Evolutionary conservation across 1,140 invertebrate species (phyloP).

Genomic region (Cryptotermes secundus): DNA sequence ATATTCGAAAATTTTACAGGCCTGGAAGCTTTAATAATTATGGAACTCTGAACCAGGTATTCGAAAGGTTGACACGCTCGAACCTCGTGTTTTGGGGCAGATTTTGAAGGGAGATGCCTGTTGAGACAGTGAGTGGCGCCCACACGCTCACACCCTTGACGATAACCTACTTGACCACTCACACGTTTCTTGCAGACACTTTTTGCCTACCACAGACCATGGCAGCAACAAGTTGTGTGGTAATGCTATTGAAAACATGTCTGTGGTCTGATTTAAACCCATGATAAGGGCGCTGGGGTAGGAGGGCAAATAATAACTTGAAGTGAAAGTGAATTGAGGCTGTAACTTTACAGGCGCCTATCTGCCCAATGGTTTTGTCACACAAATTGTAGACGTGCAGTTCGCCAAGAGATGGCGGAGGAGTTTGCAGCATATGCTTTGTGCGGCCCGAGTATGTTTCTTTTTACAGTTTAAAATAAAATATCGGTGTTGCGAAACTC

Average conservation of each 20-base stretch:
- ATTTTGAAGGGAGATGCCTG: too few relatives aligned
- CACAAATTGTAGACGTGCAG: not conserved
- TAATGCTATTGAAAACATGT: not conserved
- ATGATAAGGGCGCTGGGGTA: not conserved
- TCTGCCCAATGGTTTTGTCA: not conserved
- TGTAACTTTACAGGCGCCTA: not conserved
- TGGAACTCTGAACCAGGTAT: too few relatives aligned
- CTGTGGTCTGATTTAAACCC: not conserved
- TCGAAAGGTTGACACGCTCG: too few relatives aligned
- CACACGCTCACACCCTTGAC: constrained; percentile 42
- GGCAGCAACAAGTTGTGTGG: not conserved
- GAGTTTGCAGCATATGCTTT: not conserved
- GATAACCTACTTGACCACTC: constrained; percentile 47
- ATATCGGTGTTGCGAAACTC: too few relatives aligned
- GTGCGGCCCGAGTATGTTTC: too few relatives aligned
- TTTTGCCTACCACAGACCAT: not conserved
- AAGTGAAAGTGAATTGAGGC: not conserved
- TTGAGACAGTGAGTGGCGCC: too few relatives aligned
- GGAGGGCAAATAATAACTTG: not conserved
- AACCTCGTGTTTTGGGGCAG: too few relatives aligned
- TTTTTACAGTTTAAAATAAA: too few relatives aligned
- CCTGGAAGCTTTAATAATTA: too few relatives aligned
- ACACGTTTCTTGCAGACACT: not conserved
- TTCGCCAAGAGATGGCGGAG: not conserved
- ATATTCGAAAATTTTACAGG: too few relatives aligned